Evolutionary conservation across 2,888 invertebrate genomes (phyloP).

Genomic region (Ochropleura plecta): DNA sequence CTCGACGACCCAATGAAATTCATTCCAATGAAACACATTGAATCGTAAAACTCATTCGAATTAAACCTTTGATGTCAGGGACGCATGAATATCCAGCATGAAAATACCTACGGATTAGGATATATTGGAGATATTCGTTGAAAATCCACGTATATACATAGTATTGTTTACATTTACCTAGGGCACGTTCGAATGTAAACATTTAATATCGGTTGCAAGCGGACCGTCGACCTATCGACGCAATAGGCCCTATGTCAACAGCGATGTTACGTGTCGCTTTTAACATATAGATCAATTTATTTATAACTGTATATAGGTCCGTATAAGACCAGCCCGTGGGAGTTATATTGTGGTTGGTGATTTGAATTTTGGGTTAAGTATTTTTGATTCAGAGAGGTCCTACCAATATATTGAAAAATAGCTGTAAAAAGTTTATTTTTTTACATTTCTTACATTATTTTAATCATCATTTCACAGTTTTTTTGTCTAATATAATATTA

Average conservation of each 20-base stretch:
- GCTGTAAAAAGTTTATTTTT: not conserved
- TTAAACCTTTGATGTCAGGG: constrained; percentile 64
- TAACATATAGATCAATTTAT: constrained; percentile 64
- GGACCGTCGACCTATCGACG: constrained; percentile 65
- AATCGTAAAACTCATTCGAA: constrained; percentile 55
- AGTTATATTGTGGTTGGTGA: constrained; percentile 5
- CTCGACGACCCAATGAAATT: constrained; percentile 27
- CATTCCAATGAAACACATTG: constrained; percentile 39
- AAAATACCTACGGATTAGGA: constrained; percentile 73
- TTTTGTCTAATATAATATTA: too few species aligned
- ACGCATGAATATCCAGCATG: constrained; percentile 66
- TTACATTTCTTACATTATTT: not conserved
- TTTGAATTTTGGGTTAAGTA: constrained; percentile 3
- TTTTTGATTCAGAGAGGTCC: not conserved
- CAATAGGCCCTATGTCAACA: constrained; percentile 68
- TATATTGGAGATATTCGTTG: constrained; percentile 72
- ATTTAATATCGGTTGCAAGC: constrained; percentile 84
- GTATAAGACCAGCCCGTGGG: constrained; percentile 25
- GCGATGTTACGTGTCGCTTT: constrained; percentile 60
- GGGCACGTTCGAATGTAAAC: constrained; percentile 80
- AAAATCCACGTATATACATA: constrained; percentile 68
- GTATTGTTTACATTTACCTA: constrained; percentile 80
- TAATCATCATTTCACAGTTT: too few species aligned
- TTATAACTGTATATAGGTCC: constrained; percentile 27
- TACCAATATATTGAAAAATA: not conserved